phyloP scores from a whole-genome alignment of 2,113 vertebrate genomes.

The Carassius auratus region DNA sequence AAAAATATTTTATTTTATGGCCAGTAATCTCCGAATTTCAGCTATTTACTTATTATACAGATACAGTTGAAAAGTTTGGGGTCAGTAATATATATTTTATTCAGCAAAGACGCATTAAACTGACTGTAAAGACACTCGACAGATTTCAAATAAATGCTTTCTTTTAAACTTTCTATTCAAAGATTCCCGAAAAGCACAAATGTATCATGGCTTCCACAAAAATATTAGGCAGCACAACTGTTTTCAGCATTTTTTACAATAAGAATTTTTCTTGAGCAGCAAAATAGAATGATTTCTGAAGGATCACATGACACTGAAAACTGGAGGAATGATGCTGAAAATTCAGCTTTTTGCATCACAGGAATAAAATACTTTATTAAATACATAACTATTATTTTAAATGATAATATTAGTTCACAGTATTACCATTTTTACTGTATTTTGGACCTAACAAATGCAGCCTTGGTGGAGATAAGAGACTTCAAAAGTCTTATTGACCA shows the following conservation, averaged over 20 bases:
- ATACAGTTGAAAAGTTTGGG: background rate
- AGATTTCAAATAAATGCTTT: too few species aligned
- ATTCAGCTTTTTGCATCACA: too few species aligned
- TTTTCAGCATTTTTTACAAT: background rate
- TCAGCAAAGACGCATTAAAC: too few species aligned
- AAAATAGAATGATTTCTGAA: background rate
- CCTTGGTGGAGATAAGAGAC: background rate
- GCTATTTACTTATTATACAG: too few species aligned
- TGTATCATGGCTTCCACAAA: background rate
- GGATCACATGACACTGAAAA: too few species aligned
- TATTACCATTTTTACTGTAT: background rate
- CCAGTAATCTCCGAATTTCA: too few species aligned
- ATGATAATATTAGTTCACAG: background rate
- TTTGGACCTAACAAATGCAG: background rate
- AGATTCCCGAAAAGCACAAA: background rate
- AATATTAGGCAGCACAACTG: background rate
- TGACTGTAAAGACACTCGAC: too few species aligned
- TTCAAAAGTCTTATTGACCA: background rate
- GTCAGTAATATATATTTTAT: too few species aligned
- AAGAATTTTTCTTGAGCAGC: background rate
- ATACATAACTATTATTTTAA: too few species aligned
- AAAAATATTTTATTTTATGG: background rate
- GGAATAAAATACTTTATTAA: too few species aligned
- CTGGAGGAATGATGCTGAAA: too few species aligned
- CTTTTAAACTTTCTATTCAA: background rate